Percentiles rank a stretch among this genome's conserved stretches.
phyloP scores from a whole-genome alignment of 2,888 invertebrate species.

The Cataglyphis cursor region DNA sequence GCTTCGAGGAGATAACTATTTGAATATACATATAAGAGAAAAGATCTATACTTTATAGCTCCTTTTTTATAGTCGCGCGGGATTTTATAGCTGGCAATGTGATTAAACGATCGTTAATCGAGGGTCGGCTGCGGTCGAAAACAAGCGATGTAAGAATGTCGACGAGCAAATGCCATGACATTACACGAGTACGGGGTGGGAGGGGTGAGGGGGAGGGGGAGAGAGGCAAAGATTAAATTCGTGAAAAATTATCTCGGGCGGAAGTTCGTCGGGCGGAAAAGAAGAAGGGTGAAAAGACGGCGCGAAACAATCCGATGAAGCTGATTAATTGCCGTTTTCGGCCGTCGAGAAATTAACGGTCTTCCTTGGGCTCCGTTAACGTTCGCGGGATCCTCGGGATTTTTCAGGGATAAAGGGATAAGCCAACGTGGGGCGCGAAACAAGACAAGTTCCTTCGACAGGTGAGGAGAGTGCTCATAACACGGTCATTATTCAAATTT shows the following conservation, averaged over 20 bases:
- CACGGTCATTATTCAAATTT: slow-evolving; percentile 80
- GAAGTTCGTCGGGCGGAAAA: slow-evolving; percentile 56
- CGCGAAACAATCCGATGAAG: slow-evolving; percentile 79
- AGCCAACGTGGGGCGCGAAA: slow-evolving; percentile 59
- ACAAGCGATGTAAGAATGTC: slow-evolving; percentile 53
- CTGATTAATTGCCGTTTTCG: slow-evolving; percentile 82
- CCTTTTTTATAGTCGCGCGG: neutral
- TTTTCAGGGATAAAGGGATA: slow-evolving; percentile 75
- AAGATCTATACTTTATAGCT: neutral
- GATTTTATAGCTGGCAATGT: slow-evolving; percentile 21
- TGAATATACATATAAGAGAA: neutral
- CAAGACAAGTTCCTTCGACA: slow-evolving; percentile 58
- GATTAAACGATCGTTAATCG: slow-evolving; percentile 49
- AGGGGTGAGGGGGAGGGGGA: neutral
- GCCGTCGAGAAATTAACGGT: slow-evolving; percentile 72
- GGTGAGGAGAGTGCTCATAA: slow-evolving; percentile 74
- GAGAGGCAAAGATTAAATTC: slow-evolving; percentile 69
- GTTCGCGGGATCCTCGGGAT: slow-evolving; percentile 62
- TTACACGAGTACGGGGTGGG: slow-evolving; percentile 5
- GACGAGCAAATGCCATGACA: slow-evolving; percentile 11
- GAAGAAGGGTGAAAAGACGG: slow-evolving; percentile 70
- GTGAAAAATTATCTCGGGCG: slow-evolving; percentile 78
- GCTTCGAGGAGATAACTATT: neutral
- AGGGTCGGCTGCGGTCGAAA: slow-evolving; percentile 27
- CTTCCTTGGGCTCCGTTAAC: slow-evolving; percentile 74